Conservation (phyloP, 2,113 vertebrate genomes). For the Noctilio leporinus region DNA sequence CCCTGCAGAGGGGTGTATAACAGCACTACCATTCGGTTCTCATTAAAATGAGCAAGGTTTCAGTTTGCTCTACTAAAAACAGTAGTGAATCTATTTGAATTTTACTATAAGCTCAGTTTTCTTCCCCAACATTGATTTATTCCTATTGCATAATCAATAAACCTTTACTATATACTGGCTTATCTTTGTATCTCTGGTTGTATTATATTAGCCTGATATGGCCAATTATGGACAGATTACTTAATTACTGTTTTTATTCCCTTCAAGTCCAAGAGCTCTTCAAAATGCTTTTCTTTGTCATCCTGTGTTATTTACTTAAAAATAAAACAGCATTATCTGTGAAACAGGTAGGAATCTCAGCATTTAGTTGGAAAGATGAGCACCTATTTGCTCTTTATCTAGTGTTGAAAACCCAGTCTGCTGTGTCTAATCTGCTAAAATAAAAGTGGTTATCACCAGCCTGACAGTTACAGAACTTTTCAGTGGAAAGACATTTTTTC, state of each 20-base stretch:
- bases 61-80: background rate
- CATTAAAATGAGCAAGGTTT: background rate
- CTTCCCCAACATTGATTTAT: background rate
- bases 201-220: background rate
- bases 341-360: background rate
- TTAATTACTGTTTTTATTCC: background rate
- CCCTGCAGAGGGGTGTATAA: background rate
- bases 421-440: background rate
- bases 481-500: background rate
- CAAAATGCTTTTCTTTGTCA: background rate
- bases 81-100: background rate
- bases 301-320: background rate
- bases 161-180: background rate
- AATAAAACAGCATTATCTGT: background rate
- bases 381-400: background rate
- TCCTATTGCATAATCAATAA: background rate
- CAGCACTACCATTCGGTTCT: background rate
- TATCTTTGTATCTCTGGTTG: conserved; percentile 14
- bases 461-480: background rate
- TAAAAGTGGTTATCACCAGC: conserved; percentile 44
- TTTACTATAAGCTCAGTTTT: background rate
- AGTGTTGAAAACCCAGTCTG: background rate
- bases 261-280: background rate
- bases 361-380: background rate
- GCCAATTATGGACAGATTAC: background rate